phyloP scores from a whole-genome alignment of 2,888 invertebrate species.

The Bellardia bayeri region DNA sequence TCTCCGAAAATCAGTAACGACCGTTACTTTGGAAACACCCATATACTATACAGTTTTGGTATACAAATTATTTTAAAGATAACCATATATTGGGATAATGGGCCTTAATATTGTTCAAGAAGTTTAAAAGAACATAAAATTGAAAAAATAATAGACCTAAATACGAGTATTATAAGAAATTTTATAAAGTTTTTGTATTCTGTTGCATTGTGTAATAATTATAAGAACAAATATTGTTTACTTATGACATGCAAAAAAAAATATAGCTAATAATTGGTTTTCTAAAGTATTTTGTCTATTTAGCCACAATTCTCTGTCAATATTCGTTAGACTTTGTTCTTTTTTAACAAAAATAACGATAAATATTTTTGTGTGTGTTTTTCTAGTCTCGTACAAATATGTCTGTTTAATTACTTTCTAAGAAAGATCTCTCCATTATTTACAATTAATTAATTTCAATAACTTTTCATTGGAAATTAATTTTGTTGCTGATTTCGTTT shows the following conservation, averaged over 20 bases:
- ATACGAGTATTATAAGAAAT: too few relatives aligned
- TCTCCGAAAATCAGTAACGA: too few relatives aligned
- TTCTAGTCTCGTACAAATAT: neutral
- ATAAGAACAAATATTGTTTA: neutral
- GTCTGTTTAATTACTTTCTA: neutral
- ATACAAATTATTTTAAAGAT: too few relatives aligned
- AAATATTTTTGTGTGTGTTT: neutral
- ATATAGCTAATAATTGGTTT: neutral
- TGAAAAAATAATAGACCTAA: too few relatives aligned
- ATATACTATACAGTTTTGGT: too few relatives aligned
- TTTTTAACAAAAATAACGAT: neutral
- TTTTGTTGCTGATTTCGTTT: neutral
- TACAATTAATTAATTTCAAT: constrained; percentile 44
- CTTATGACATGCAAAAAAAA: neutral
- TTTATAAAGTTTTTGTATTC: too few relatives aligned
- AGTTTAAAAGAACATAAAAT: too few relatives aligned
- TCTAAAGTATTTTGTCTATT: neutral
- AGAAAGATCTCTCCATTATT: constrained; percentile 37
- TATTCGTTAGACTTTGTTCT: constrained; percentile 8
- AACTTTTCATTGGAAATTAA: constrained; percentile 36
- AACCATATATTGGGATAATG: too few relatives aligned
- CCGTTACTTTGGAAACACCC: too few relatives aligned
- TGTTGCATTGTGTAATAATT: too few relatives aligned
- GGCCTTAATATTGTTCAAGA: too few relatives aligned
- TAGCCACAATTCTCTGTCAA: neutral